Base-by-base conservation (phyloP, 2,888 invertebrate genomes). In the Trichacis sp. region DNA sequence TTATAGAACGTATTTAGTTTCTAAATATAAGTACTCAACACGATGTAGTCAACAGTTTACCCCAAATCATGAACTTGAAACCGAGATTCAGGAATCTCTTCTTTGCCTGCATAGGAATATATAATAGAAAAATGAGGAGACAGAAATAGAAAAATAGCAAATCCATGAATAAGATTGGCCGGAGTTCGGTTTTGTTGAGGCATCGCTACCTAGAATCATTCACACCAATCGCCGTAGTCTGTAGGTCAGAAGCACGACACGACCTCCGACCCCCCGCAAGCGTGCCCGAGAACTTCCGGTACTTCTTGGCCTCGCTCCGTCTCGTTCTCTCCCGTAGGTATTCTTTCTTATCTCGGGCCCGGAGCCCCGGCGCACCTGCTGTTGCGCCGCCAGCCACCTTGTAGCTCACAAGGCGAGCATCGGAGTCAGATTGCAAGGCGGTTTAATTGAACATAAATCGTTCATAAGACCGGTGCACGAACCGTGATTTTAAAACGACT, bases 381-480 rank as follows among this genome's bases (percentile, higher is more conserved):
- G 70, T 69, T 60, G 70, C 73, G 62, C 66, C 61, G 52, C 64
- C 62, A 56, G 55, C 64, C 70, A 71, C 69, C 71, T 72, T 71
- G 69, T 74, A 72, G 70, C 70, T 72, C 69, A 71, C 68, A 70
- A 70, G 65, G 67, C 65, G 67, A 67, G 69, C 68, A 65, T 69
- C 73, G 59, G 71, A 73, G 70, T 72, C 70, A 71, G 75, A 78
- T 77, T 75, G 75, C 74, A 55, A 70, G 70, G 70, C 72, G 71
- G 68, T 76, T 78, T 78, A 76, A 78, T 77, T 74, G 74, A 77
- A 75, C 76, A 73, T 77, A 77, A 78, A 76, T 77, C 74, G 75
- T 76, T 76, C 74, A 73, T 74, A 77, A 76, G 73, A 64, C 71
- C 67, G 51, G 59, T 55, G 58, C 62, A 57, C 65, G 65, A 64